phyloP scores from a whole-genome alignment of 2,113 vertebrate genomes.

The Butastur rufipennis region DNA sequence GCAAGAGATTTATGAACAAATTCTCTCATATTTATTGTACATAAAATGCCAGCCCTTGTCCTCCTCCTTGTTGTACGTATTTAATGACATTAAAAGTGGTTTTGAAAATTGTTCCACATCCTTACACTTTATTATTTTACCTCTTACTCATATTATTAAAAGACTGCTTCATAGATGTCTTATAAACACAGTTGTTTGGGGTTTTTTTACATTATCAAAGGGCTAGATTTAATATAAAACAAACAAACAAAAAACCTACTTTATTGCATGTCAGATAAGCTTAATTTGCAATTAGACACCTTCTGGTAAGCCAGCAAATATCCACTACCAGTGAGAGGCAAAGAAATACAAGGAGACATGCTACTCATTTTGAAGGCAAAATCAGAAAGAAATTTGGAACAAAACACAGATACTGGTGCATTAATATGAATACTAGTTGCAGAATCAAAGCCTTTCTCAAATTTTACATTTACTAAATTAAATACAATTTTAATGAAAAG shows the following conservation, averaged over 20 bases:
- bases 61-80: background rate
- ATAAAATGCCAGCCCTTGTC: background rate
- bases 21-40: background rate
- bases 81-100: background rate
- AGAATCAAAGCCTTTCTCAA: background rate
- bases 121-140: background rate
- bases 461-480: background rate
- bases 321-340: background rate
- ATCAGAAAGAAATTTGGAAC: background rate
- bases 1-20: background rate
- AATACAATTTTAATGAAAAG: background rate
- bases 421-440: background rate
- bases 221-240: background rate
- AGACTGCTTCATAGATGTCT: background rate
- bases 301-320: background rate
- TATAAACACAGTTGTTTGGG: background rate
- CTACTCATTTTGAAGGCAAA: background rate
- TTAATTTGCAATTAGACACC: slow-evolving; percentile 4
- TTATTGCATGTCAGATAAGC: background rate
- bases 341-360: background rate
- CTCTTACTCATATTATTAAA: background rate
- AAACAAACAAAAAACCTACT: background rate
- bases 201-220: background rate
- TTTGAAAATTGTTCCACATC: background rate
- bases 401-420: background rate